These are phyloP conservation scores for Tachuris rubrigastra DNA, from an alignment of 2,113 vertebrate genomes.

Conservation along the genomic window DNA sequence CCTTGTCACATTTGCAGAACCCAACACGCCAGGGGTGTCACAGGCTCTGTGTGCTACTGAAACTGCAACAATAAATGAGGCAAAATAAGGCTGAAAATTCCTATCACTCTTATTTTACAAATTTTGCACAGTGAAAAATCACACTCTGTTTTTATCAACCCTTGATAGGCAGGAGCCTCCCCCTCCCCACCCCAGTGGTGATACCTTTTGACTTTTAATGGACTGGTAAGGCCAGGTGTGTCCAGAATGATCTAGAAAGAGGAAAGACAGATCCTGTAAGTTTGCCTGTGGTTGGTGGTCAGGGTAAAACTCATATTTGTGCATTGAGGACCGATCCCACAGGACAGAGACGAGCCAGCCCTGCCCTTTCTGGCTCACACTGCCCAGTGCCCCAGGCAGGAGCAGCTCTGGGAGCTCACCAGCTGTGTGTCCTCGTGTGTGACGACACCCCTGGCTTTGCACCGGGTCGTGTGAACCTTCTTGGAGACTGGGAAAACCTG, in stretches of 20 bases:
- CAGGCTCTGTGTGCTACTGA: background rate
- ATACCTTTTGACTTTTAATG: slow-evolving; percentile 86
- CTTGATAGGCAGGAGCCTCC: accelerated
- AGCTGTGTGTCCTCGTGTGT: slow-evolving; percentile 86
- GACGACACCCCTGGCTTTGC: slow-evolving; percentile 81
- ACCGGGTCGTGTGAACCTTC: slow-evolving; percentile 94
- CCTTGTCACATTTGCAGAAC: accelerated
- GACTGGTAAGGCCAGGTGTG: slow-evolving; percentile 89
- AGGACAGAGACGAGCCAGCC: accelerated
- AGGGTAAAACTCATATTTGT: accelerated
- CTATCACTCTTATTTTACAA: background rate
- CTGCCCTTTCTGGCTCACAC: accelerated
- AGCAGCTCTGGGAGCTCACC: slow-evolving; percentile 61
- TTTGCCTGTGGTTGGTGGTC: background rate
- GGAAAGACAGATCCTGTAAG: background rate
- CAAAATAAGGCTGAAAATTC: background rate
- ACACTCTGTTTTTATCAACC: background rate
- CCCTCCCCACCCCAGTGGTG: accelerated
- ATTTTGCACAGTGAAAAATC: background rate
- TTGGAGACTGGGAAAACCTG: slow-evolving; percentile 93
- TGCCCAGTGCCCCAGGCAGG: accelerated
- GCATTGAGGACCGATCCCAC: accelerated
- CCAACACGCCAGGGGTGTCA: background rate
- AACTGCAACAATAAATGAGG: background rate
- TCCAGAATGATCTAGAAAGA: slow-evolving; percentile 87